Percentiles rank a stretch among this genome's conserved stretches.
phyloP scores from a whole-genome alignment of 35 echinoderm and acorn worm genomes.

The Apostichopus japonicus region DNA sequence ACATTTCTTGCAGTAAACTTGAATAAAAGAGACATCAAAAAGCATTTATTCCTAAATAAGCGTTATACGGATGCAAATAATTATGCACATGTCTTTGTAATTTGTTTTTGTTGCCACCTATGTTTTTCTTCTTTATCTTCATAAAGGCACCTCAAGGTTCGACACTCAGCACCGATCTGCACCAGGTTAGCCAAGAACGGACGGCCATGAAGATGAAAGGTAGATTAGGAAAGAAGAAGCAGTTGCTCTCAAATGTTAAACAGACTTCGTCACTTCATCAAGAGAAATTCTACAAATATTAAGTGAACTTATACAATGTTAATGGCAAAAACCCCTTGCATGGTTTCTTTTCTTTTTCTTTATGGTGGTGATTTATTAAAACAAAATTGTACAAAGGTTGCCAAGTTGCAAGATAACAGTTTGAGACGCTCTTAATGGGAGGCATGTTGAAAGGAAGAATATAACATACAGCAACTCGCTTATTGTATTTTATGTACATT shows the following conservation, averaged over 20 bases:
- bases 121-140: neutral
- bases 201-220: neutral
- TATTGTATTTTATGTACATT: too few species aligned
- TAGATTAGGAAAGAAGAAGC: neutral
- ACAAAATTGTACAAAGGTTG: too few species aligned
- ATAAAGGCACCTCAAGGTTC: neutral
- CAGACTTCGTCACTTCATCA: neutral
- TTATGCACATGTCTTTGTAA: neutral
- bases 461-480: too few species aligned
- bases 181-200: neutral
- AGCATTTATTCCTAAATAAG: neutral
- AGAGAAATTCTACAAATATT: neutral
- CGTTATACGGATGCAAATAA: neutral
- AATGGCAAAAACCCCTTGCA: too few species aligned
- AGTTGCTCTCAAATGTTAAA: neutral
- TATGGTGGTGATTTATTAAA: too few species aligned
- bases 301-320: neutral
- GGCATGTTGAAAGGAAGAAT: too few species aligned
- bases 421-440: too few species aligned
- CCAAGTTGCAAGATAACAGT: too few species aligned
- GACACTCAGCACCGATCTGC: neutral
- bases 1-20: too few species aligned
- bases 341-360: too few species aligned
- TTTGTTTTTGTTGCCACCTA: neutral
- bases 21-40: neutral